Evolutionary conservation across 2,888 invertebrate species (phyloP).

Genomic region (Tyria jacobaeae): DNA sequence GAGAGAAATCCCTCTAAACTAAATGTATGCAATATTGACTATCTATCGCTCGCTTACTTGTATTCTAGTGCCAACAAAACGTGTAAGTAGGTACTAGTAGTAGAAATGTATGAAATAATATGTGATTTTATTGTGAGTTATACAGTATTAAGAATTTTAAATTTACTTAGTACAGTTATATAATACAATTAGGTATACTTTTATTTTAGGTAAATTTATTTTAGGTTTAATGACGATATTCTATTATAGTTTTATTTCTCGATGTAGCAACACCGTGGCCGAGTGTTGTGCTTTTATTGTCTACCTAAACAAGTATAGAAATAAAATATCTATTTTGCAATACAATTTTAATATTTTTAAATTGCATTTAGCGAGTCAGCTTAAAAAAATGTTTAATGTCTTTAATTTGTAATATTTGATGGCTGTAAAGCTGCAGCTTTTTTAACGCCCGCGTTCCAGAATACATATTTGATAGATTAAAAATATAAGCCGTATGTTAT

Average conservation of each 20-base stretch:
- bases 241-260: constrained; percentile 4
- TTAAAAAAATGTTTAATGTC: no score
- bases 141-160: constrained; percentile 40
- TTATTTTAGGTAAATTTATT: constrained; percentile 28
- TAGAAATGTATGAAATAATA: constrained; percentile 23
- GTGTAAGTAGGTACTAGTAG: constrained; percentile 5
- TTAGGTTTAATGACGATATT: constrained; percentile 19
- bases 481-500: no score
- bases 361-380: not conserved
- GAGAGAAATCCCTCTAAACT: not conserved
- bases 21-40: not conserved
- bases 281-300: constrained; percentile 11
- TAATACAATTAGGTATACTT: constrained; percentile 8
- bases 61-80: constrained; percentile 16
- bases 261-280: constrained; percentile 6
- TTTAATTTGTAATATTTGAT: no score
- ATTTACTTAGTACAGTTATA: constrained; percentile 4
- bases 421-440: no score
- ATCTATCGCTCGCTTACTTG: not conserved
- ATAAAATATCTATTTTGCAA: not conserved
- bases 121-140: constrained; percentile 46
- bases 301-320: not conserved
- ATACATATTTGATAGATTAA: no score
- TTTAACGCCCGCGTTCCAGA: no score
- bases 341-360: not conserved